Percentiles rank a stretch among this genome's conserved stretches.
Conservation (phyloP, 2,797 vertebrate genomes). For the Gallinago stenura region DNA sequence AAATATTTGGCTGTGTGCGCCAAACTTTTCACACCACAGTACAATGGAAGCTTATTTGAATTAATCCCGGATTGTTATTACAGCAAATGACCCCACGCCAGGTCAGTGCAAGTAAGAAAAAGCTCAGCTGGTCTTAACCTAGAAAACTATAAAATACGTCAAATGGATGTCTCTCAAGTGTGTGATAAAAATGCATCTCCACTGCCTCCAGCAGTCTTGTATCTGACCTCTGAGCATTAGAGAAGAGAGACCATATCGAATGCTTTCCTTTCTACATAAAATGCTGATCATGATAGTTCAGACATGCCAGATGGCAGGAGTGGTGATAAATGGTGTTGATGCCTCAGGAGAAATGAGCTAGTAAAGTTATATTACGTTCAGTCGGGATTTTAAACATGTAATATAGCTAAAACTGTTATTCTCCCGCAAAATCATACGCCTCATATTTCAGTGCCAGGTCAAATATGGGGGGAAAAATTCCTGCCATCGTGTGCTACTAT, state of each 20-base stretch:
- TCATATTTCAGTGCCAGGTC: slow-evolving; percentile 54
- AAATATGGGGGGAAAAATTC: background rate
- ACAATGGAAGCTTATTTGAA: background rate
- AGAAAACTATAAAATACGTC: slow-evolving; percentile 72
- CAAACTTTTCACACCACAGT: background rate
- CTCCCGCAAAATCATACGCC: slow-evolving; percentile 48
- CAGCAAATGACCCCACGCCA: slow-evolving; percentile 56
- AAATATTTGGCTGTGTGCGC: background rate
- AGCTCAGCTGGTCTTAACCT: slow-evolving; percentile 61
- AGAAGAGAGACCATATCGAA: slow-evolving; percentile 71
- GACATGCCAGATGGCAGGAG: slow-evolving; percentile 75
- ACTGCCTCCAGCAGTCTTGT: slow-evolving; percentile 59
- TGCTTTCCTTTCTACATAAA: slow-evolving; percentile 80
- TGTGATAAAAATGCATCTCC: slow-evolving; percentile 76
- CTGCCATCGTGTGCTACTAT: background rate
- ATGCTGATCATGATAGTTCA: slow-evolving; percentile 78
- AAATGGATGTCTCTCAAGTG: slow-evolving; percentile 70
- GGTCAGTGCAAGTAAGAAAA: slow-evolving; percentile 72
- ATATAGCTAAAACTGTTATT: slow-evolving; percentile 75
- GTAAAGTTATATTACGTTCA: slow-evolving; percentile 79
- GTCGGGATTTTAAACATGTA: slow-evolving; percentile 74
- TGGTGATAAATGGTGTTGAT: slow-evolving; percentile 79
- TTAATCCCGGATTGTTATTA: slow-evolving; percentile 61
- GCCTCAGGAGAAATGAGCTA: slow-evolving; percentile 76
- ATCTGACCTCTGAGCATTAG: slow-evolving; percentile 75